Evolutionary conservation across 2,888 invertebrate genomes (phyloP), one percentile per base, ranked within the genome.

Genomic region (Epinotia nisella): DNA sequence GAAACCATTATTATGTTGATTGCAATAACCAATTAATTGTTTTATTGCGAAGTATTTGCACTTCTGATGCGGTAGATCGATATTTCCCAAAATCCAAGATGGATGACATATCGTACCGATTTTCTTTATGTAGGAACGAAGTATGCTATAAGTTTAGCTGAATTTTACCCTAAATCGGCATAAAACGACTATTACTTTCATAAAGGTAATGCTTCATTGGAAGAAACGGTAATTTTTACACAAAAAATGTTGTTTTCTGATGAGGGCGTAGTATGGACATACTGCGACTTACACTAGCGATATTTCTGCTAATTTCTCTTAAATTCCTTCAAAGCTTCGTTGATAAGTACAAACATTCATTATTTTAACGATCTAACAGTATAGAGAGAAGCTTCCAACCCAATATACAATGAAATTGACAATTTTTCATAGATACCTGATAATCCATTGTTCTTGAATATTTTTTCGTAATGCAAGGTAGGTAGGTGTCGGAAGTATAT

Each of bases 61-160:
- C 49, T 70, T 66, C 64, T 74, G 79, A 77, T 62, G 78, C 77
- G 78, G 79, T 77, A 79, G 85, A 91, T 92, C 91, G 83, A 91
- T 91, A 90, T 74, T 76, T 59, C 65, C 78, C 70, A 75, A 77
- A 85, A 86, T 89, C 81, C 92, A 92, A 92, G 89, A 92, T 92
- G 92, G 92, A 85, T 80, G 91, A 87, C 89, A 64, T 76, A 75
- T 78, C 78, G 73, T 74, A 74, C 76, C 70, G 68, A 69, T 64
- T 45, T 70, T 71, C 71, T 70, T 61, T 58, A 55, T 56, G 49
- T 19, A 51, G 80, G 77, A 79, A 81, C 74, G 74, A 65, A 72
- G 77, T 77, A 75, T 79, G 78, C 79, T 82, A 83, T 86, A 83
- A 82, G 81, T 85, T 83, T 85, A 83, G 84, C 74, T 74, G 74